Evolutionary conservation across 2,797 vertebrate genomes (phyloP).

Genomic region (Psittacula derbiana): DNA sequence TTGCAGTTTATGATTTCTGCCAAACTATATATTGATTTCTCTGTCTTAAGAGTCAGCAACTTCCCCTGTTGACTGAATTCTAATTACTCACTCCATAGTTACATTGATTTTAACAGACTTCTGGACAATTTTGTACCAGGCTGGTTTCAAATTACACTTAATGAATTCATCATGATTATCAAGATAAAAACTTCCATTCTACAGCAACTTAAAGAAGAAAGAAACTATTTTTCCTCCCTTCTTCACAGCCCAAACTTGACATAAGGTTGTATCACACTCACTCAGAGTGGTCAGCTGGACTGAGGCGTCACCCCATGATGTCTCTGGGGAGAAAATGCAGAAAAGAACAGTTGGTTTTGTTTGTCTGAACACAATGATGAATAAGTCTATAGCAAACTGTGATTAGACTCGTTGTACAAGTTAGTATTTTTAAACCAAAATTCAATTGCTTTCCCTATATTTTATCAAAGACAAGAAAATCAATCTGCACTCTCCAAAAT

Average conservation of each 20-base stretch:
- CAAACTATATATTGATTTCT: conserved; percentile 20
- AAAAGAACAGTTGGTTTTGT: not conserved
- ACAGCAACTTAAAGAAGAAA: not conserved
- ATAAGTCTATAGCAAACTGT: not conserved
- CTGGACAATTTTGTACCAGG: not conserved
- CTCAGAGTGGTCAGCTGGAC: not conserved
- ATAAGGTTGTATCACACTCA: not conserved
- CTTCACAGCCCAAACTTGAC: not conserved
- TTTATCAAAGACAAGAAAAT: not conserved
- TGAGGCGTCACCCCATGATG: not conserved
- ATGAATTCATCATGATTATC: conserved; percentile 14
- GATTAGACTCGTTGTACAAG: not conserved
- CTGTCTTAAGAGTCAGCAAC: conserved; percentile 11
- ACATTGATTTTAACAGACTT: conserved; percentile 48
- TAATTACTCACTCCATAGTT: conserved; percentile 46
- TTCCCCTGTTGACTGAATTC: conserved; percentile 31
- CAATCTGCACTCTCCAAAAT: not conserved
- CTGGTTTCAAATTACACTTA: conserved; percentile 29
- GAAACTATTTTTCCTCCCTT: not conserved
- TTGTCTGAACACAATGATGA: not conserved
- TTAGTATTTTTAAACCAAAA: not conserved
- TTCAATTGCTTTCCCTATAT: not conserved
- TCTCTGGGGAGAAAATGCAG: not conserved
- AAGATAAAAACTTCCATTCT: not conserved
- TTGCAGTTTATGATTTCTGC: conserved; percentile 28